Evolutionary conservation across 2,113 vertebrate genomes (phyloP), one percentile per base, ranked within the genome.

Genomic region (Barbus barbus): DNA sequence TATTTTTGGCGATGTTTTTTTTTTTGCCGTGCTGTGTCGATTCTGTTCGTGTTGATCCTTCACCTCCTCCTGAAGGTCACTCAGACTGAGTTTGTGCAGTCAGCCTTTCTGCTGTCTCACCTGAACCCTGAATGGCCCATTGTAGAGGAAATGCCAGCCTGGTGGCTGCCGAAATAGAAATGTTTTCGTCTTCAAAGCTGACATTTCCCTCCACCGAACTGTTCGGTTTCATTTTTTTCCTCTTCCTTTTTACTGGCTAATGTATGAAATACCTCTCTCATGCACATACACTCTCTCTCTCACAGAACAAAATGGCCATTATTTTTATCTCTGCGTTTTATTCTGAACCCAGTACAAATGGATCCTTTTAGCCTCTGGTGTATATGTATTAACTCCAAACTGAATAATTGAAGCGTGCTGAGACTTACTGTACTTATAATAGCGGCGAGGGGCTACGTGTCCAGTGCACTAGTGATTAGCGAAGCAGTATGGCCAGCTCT

Each of bases 71-170:
- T 83, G 28, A 83, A 85, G 86, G 84, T 83, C 82, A 78, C 60
- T 60, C 69, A 56, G 73, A 72, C 84, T 60, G 31, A 77, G 77
- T 33, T 31, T 22, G 76, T 60, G 78, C 75, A 82, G 72, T 78
- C 82, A 83, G 84, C 67, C 69, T 81, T 73, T 82, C 74, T 88
- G 82, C 33, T n/a, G 87, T 92, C 90, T 92, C 91, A 91, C 92
- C 91, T 91, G 89, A 89, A 75, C 89, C 88, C 87, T 93, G 91
- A 94, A 93, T 92, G 90, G 86, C 83, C 88, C 88, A 92, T 94
- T 94, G 94, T 94, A 90, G 90, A 93, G 90, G 90, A 94, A 94
- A 94, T 92, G 94, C 91, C 94, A 94, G 89, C 84, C 87, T 78
- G 83, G 88, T 90, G 61, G 90, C 86, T 86, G 89, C 84, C 87